Percentiles rank a stretch among this genome's conserved stretches.
These are phyloP conservation scores for Nomada lathburiana DNA, from an alignment of 2,888 invertebrate genomes.

Conservation along the genomic window DNA sequence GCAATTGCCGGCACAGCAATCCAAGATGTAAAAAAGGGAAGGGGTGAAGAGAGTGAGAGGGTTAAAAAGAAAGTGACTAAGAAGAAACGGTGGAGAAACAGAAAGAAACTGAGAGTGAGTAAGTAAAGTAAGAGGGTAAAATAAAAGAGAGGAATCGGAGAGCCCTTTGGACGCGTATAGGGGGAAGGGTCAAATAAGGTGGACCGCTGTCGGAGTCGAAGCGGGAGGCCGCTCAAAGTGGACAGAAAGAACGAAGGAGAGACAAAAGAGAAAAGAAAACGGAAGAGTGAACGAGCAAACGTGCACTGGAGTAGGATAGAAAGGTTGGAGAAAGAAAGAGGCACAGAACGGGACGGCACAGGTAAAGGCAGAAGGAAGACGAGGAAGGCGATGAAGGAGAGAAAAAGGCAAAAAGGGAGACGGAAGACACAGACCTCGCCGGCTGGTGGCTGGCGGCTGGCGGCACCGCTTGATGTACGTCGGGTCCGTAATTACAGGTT, in stretches of 20 bases:
- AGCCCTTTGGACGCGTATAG: constrained; percentile 53
- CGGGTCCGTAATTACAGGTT: constrained; percentile 84
- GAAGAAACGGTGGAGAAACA: constrained; percentile 43
- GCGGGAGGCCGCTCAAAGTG: constrained; percentile 61
- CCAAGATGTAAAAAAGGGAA: constrained; percentile 46
- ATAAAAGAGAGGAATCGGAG: constrained; percentile 57
- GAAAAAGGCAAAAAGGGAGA: constrained; percentile 66
- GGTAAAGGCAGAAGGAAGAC: constrained; percentile 59
- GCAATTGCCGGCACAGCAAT: constrained; percentile 48
- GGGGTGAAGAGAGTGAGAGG: constrained; percentile 40
- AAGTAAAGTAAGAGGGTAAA: constrained; percentile 60
- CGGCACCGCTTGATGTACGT: constrained; percentile 84
- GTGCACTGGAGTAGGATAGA: constrained; percentile 26
- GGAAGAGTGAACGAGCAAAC: constrained; percentile 44
- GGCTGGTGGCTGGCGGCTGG: constrained; percentile 74
- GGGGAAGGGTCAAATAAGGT: constrained; percentile 60
- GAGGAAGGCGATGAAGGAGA: constrained; percentile 61
- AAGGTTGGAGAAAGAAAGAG: constrained; percentile 42
- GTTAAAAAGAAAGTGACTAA: constrained; percentile 34
- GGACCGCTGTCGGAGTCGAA: constrained; percentile 63
- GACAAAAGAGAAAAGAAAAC: constrained; percentile 56
- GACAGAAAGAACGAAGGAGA: constrained; percentile 61
- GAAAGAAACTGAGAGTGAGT: constrained; percentile 60
- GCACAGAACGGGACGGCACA: constrained; percentile 50
- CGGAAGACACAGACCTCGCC: constrained; percentile 70